Conservation (phyloP, 1,140 invertebrate species). For the Bombus breviceps region DNA sequence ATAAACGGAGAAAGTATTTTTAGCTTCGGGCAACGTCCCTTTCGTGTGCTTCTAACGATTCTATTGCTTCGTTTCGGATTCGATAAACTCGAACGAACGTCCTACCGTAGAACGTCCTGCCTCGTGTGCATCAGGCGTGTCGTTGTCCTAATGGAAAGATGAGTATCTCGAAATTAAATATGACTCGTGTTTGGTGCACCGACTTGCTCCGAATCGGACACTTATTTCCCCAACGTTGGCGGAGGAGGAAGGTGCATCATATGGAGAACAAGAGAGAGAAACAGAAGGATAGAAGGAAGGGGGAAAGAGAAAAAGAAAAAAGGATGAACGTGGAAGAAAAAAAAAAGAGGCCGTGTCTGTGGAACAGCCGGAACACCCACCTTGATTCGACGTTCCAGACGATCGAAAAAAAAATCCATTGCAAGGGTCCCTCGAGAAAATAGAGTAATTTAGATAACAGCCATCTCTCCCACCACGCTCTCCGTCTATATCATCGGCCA, state of each 20-base stretch:
- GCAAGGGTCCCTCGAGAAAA: conserved; percentile 58
- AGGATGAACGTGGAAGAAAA: background rate
- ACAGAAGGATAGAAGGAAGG: background rate
- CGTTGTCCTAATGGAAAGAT: conserved; percentile 22
- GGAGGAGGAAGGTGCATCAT: background rate
- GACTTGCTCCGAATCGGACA: conserved; percentile 2
- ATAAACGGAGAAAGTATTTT: conserved; percentile 12
- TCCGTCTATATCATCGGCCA: conserved; percentile 5
- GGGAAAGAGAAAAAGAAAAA: background rate
- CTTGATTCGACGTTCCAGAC: conserved; percentile 58
- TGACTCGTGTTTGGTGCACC: conserved; percentile 11
- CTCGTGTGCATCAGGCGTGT: background rate
- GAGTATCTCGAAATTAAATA: conserved; percentile 37
- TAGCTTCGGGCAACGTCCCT: too few relatives aligned
- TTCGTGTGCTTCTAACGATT: background rate
- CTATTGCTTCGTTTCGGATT: background rate
- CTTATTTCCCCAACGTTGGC: conserved; percentile 7
- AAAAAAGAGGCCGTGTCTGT: conserved; percentile 14
- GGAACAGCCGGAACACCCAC: conserved; percentile 68
- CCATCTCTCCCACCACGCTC: conserved; percentile 8
- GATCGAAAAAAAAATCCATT: conserved; percentile 62
- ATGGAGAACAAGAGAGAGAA: background rate
- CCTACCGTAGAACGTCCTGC: background rate
- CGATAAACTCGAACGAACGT: background rate
- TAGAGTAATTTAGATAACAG: conserved; percentile 71